A percentile compares a stretch with the other conserved stretches of the same genome.
Conservation (phyloP, 2,888 invertebrate species). For the Melipona beecheii region DNA sequence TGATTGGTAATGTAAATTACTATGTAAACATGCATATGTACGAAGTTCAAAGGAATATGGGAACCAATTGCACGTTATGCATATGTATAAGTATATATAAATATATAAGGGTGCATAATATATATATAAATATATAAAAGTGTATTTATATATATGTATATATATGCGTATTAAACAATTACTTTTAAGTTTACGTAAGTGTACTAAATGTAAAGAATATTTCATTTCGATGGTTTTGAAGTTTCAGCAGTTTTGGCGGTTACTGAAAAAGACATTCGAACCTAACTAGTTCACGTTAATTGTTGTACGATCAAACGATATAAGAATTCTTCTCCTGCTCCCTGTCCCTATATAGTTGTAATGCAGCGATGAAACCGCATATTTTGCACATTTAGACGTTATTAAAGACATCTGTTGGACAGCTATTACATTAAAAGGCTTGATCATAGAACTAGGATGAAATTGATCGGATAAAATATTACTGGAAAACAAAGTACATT, state of each 20-base stretch:
- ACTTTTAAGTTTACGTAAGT: constrained; percentile 56
- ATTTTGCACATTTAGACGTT: constrained; percentile 44
- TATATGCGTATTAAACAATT: constrained; percentile 47
- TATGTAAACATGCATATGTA: constrained; percentile 54
- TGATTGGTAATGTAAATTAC: constrained; percentile 62
- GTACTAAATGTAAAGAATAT: constrained; percentile 22
- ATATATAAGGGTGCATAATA: constrained; percentile 36
- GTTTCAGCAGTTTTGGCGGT: constrained; percentile 62
- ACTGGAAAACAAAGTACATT: constrained; percentile 2
- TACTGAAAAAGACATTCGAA: constrained; percentile 40
- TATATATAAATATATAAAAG: constrained; percentile 38
- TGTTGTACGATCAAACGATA: constrained; percentile 57
- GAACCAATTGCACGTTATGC: constrained; percentile 66
- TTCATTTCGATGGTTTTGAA: constrained; percentile 56
- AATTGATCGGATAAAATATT: constrained; percentile 20
- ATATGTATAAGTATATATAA: constrained; percentile 55
- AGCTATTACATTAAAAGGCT: constrained; percentile 15
- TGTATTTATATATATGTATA: constrained; percentile 60
- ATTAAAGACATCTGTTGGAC: constrained; percentile 26
- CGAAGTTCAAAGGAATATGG: constrained; percentile 58
- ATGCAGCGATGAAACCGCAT: constrained; percentile 30
- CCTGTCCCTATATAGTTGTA: constrained; percentile 23
- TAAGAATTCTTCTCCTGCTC: constrained; percentile 23
- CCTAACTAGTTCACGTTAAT: constrained; percentile 56
- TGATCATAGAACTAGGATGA: constrained; percentile 26